A percentile compares a stretch with the other conserved stretches of the same genome.
phyloP scores from a whole-genome alignment of 2,797 vertebrate species.

The Rhynchonycteris naso region DNA sequence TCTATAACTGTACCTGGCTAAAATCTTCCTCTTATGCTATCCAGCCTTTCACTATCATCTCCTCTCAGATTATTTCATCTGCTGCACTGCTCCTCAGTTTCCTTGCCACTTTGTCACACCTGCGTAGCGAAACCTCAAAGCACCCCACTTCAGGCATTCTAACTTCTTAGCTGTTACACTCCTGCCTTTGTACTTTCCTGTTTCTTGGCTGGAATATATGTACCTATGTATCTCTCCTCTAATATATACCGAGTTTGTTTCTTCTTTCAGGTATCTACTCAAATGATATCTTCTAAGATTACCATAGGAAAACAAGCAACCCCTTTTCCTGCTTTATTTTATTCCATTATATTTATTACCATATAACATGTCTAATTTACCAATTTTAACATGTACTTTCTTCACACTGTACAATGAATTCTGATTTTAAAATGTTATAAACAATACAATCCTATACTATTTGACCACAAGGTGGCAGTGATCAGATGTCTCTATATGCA shows the following conservation, averaged over 20 bases:
- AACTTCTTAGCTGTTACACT: not conserved
- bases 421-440: constrained; percentile 46
- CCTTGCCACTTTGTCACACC: not conserved
- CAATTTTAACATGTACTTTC: not conserved
- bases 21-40: not conserved
- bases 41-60: not conserved
- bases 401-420: constrained; percentile 41
- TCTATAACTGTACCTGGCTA: not conserved
- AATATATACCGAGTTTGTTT: not conserved
- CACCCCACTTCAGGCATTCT: not conserved
- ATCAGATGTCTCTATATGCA: not conserved
- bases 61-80: not conserved
- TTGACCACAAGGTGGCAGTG: constrained; percentile 68
- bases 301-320: not conserved
- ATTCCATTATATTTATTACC: not conserved
- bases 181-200: not conserved
- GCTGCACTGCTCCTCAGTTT: not conserved
- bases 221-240: not conserved
- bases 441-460: not conserved
- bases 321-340: not conserved
- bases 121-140: not conserved
- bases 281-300: not conserved
- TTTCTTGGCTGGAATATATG: not conserved
- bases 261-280: not conserved
- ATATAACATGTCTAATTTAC: not conserved